Evolutionary conservation across 2,797 vertebrate genomes (phyloP).

Genomic region (Carapus acus): DNA sequence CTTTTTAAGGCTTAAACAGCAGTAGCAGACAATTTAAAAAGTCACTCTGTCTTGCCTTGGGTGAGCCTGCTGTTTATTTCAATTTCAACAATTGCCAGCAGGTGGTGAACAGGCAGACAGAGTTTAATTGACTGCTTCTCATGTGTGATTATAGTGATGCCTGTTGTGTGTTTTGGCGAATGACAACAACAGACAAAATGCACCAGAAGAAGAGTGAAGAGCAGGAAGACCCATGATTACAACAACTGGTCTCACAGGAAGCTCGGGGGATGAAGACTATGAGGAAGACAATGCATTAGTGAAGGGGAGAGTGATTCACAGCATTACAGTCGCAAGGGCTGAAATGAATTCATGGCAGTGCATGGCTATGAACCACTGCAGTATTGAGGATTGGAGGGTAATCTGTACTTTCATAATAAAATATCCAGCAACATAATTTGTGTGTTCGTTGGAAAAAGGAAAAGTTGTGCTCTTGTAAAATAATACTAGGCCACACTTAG

Average conservation of each 20-base stretch:
- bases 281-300: conserved; percentile 10
- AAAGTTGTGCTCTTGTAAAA: no score
- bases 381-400: conserved; percentile 7
- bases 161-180: conserved; percentile 31
- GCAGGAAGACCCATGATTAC: conserved; percentile 8
- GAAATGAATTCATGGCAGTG: conserved; percentile 2
- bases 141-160: conserved; percentile 40
- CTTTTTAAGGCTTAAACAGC: neutral
- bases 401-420: conserved; percentile 7
- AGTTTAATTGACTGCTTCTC: conserved; percentile 20
- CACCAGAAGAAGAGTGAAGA: neutral
- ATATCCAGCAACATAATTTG: no score
- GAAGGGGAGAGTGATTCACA: neutral
- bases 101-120: conserved; percentile 48
- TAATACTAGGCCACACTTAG: no score
- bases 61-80: conserved; percentile 54
- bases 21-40: conserved; percentile 36
- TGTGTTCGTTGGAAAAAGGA: no score
- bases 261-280: conserved; percentile 4
- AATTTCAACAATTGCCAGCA: conserved; percentile 55
- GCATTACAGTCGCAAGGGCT: conserved; percentile 13
- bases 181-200: conserved; percentile 27
- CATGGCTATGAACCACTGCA: conserved; percentile 2
- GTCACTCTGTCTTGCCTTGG: conserved; percentile 37
- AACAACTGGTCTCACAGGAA: conserved; percentile 13